Evolutionary conservation across 2,888 invertebrate genomes (phyloP), one percentile per base, ranked within the genome.

Genomic region (Xestia ashworthii): DNA sequence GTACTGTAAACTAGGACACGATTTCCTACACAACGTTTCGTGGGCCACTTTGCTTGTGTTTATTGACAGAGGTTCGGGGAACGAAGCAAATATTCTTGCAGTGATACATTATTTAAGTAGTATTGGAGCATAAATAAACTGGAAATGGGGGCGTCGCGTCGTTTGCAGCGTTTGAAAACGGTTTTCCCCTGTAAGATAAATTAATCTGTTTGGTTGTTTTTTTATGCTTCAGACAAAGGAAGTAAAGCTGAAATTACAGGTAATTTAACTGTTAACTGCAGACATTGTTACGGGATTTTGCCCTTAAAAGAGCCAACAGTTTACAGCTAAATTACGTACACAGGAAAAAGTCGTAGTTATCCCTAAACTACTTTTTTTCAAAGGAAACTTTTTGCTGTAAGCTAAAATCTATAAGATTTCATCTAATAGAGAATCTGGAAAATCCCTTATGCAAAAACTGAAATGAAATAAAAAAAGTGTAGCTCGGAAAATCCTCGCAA

Each of bases 41-140:
- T 68, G 71, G 44, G 66, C 77, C 71, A 87, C 73, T 84, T 77
- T 64, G 64, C 8, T 70, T 73, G 41, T 65, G 65, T 65, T 81
- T 84, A 78, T 72, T 69, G 68, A 74, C 65, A 67, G 44, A 44
- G 32, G 38, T 76, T 76, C 73, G 66, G 46, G 14, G 71, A 80
- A 80, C 74, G 50, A 41, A 76, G 64, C 62, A 78, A 78, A 77
- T 82, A 78, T 73, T 78, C 74, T 71, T 86, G 74, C 55, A 55
- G 48, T 75, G 53, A 79, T 86, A 62, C 73, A 86, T 77, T 75
- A 77, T 81, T 81, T 69, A 73, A 72, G 74, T 76, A 65, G 65
- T 73, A 68, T 74, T 72, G 38, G n/a, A 38, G 58, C 68, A 67
- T 76, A 81, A 78, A 84, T 82, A 87, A 74, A 74, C 48, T 64